Base-by-base conservation (phyloP, 1,140 invertebrate species). In the Apolygus lucorum region DNA sequence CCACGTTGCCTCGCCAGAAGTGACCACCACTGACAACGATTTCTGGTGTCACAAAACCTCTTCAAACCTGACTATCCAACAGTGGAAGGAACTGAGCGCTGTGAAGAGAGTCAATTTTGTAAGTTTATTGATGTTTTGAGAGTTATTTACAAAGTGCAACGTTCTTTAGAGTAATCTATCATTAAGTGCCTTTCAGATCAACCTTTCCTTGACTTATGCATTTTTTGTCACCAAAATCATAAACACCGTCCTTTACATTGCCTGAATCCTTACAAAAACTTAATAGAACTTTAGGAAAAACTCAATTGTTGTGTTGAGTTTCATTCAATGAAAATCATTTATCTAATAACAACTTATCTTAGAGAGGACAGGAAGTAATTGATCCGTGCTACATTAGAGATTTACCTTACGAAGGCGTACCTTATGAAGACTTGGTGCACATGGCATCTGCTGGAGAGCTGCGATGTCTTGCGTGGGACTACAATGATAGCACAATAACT, bases 1-100 rank as follows among this genome's bases (percentile, higher is more conserved):
- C 34, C 64, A 66, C 27, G 28, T 66, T 8, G 64, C 63, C 2
- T 66, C 64, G n/a, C 64, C 64, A 1, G 64, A 66, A 66, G 64
- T 28, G 26, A 25, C 62, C 21, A 17, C 27, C 28, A 34, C 27
- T 1, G 17, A 28, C 4, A 26, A 66, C 29, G 27, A 29, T 17
- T 28, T 21, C 2, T 28, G 27, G 27, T 66, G 64, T 26, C 17
- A n/a, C 27, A 28, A 28, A 17, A 14, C 24, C 1, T 2, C 27
- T 34, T 11, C 2, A 4, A 66, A 66, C 17, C 2, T 66, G 14
- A 28, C 64, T 4, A 2, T 34, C 25, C 11, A 29, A 34, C 26
- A 66, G 25, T 66, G 64, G 64, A 28, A 26, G 21, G 28, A 66
- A n/a, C 27, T 29, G 26, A 29, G 26, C 28, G 4, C 54, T 14